phyloP scores from a whole-genome alignment of 2,888 invertebrate genomes.

The Tipula lateralis region DNA sequence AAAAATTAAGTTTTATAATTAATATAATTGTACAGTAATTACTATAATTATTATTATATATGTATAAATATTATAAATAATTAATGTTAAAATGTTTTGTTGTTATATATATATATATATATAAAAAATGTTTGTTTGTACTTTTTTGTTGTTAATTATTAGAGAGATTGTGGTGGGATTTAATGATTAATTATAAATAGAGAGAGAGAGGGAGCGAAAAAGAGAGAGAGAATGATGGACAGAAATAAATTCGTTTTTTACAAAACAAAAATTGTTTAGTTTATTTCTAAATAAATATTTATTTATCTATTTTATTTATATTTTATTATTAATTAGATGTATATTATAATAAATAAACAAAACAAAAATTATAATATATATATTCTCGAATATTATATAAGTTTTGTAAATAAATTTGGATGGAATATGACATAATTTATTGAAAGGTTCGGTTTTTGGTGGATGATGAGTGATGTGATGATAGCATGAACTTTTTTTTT shows the following conservation, averaged over 20 bases:
- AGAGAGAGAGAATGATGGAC: neutral
- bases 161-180: neutral
- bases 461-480: neutral
- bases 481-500: neutral
- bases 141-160: neutral
- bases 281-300: conserved; percentile 14
- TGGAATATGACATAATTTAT: too few species aligned
- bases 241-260: conserved; percentile 20
- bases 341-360: too few species aligned
- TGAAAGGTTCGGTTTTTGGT: neutral
- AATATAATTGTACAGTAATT: neutral
- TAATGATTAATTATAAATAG: neutral
- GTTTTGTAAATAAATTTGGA: neutral
- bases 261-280: conserved; percentile 11
- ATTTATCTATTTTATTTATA: neutral
- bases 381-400: neutral
- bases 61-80: conserved; percentile 11
- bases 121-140: neutral
- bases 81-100: neutral
- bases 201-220: neutral
- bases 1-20: conserved; percentile 7
- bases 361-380: neutral
- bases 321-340: neutral
- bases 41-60: neutral
- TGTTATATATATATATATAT: neutral